These are phyloP conservation scores for Norana najaformis DNA, from an alignment of 2,888 invertebrate species.

Conservation along the genomic window DNA sequence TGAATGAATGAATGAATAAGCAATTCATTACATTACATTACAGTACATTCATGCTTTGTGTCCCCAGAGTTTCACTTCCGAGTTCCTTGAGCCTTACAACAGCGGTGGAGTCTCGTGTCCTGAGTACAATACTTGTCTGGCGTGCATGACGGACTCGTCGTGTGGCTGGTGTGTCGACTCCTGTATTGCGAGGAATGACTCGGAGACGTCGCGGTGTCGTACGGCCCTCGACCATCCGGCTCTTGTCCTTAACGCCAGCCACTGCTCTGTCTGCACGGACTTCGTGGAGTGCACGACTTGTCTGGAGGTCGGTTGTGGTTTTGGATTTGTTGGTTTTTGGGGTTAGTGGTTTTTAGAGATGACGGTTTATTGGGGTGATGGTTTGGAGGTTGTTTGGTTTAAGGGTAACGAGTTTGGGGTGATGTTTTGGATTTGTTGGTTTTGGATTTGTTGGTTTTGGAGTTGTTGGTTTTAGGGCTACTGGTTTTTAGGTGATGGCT, in stretches of 20 bases:
- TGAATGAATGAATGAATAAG: too few species aligned
- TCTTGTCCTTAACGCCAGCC: slow-evolving; percentile 58
- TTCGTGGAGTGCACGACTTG: slow-evolving; percentile 80
- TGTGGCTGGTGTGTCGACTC: slow-evolving; percentile 81
- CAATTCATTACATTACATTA: neutral
- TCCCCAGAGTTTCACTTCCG: slow-evolving; percentile 50
- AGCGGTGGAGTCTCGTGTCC: slow-evolving; percentile 32
- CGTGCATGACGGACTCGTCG: slow-evolving; percentile 82
- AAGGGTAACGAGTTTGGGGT: too few species aligned
- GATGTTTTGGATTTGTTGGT: too few species aligned
- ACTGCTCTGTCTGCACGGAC: slow-evolving; percentile 86
- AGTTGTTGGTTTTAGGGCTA: too few species aligned
- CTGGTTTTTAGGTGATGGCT: too few species aligned
- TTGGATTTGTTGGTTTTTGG: neutral
- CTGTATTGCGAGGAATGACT: slow-evolving; percentile 29
- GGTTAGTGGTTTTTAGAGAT: too few species aligned
- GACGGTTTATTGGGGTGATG: too few species aligned
- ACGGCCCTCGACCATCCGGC: neutral
- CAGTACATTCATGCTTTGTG: neutral
- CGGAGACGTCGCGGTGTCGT: slow-evolving; percentile 25
- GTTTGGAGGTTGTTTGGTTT: neutral
- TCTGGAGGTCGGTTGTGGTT: slow-evolving; percentile 18
- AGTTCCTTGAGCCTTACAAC: slow-evolving; percentile 78
- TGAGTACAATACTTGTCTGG: slow-evolving; percentile 78
- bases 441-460: too few species aligned